Base-by-base conservation (phyloP, 1,140 invertebrate genomes). In the Pogonus chalceus region DNA sequence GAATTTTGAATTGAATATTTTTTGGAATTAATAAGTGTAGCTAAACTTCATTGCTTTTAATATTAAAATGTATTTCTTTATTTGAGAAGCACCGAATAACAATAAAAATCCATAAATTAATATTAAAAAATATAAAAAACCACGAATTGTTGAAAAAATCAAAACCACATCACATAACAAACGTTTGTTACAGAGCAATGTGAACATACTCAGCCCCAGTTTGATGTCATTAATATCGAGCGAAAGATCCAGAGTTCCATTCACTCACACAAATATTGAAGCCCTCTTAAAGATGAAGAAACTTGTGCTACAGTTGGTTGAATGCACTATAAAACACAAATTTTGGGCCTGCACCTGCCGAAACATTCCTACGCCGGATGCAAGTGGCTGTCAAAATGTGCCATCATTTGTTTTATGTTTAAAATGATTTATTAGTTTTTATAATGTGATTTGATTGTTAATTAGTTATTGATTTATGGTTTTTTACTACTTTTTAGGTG, bases 321-420 rank as follows among this genome's bases (percentile, higher is more conserved):
- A 43, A 7, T 43, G 4, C 9, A 16, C 18, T 43, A 43, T 43
- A 43, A 43, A 43, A 43, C 37, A 43, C 37, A 43, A 43, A 43
- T 43, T 43, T 43, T 43, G 37, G 37, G 37, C 18, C 37, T 43
- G 37, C 37, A 43, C 37, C 37, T 43, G 37, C 37, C 37, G 37
- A 43, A 43, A 43, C 37, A 43, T 43, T 43, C 37, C 37, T 43
- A 10, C 9, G 37, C 37, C 37, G 18, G 37, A 43, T 43, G 37
- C 9, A 7, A 43, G 37, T 18, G 37, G 37, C 18, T 4, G 7
- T 43, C 9, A 43, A 43, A n/a, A n/a, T n/a, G n/a, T n/a, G n/a
- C n/a, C n/a, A n/a, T n/a, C n/a, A n/a, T n/a, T n/a, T n/a, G n/a
- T n/a, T n/a, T n/a, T n/a, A n/a, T n/a, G n/a, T n/a, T n/a, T n/a